Percentiles rank a stretch among this genome's conserved stretches.
These are phyloP conservation scores for Drosophila albomicans DNA, from an alignment of 1,140 invertebrate genomes.

Conservation along the genomic window DNA sequence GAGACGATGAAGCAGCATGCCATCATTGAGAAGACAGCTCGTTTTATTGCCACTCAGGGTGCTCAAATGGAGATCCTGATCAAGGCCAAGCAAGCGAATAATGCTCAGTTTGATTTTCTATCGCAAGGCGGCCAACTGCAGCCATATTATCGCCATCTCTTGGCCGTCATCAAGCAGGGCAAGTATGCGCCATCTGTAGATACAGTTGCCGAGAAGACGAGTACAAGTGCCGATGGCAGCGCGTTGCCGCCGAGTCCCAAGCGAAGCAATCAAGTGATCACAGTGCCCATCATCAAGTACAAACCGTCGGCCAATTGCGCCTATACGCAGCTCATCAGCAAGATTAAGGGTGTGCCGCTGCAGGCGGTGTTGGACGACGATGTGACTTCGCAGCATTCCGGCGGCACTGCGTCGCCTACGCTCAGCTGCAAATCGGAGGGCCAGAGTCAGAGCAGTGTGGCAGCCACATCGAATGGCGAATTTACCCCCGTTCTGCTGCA, in stretches of 20 bases:
- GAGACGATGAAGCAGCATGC: constrained; percentile 95
- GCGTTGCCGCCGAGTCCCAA: constrained; percentile 44
- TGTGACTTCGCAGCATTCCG: constrained; percentile 60
- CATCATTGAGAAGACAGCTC: constrained; percentile 98
- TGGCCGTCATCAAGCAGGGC: constrained; percentile 92
- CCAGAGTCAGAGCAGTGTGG: constrained; percentile 43
- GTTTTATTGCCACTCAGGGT: constrained; percentile 96
- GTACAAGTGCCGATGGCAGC: constrained; percentile 85
- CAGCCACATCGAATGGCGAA: constrained; percentile 32
- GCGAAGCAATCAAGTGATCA: constrained; percentile 65
- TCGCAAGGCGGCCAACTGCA: constrained; percentile 93
- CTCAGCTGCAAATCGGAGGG: constrained; percentile 66
- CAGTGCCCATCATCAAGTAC: constrained; percentile 87
- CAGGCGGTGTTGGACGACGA: constrained; percentile 79
- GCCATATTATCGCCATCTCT: constrained; percentile 95
- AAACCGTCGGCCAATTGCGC: constrained; percentile 93
- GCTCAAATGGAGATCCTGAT: constrained; percentile 99
- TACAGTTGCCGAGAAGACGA: constrained; percentile 82
- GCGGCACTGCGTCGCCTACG: constrained; percentile 65
- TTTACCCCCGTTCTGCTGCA: constrained; percentile 76
- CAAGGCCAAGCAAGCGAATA: constrained; percentile 97
- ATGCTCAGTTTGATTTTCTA: constrained; percentile 97
- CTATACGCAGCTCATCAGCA: constrained; percentile 93
- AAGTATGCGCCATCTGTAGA: constrained; percentile 87
- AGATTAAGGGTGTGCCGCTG: constrained; percentile 90